phyloP scores from a whole-genome alignment of 2,888 invertebrate species.

The Encarsia formosa region DNA sequence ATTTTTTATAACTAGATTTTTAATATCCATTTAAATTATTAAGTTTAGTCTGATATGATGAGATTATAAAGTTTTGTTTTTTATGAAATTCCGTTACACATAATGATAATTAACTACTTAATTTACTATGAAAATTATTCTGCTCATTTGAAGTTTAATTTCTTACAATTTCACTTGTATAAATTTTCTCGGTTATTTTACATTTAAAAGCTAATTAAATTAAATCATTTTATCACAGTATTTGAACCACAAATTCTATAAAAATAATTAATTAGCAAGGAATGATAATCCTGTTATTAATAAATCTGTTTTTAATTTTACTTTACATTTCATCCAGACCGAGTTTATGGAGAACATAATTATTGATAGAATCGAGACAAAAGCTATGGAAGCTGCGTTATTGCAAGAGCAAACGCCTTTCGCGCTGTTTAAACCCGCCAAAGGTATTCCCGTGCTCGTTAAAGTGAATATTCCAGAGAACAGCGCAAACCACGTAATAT shows the following conservation, averaged over 20 bases:
- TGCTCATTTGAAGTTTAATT: too few species aligned
- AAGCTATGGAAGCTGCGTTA: conserved; percentile 65
- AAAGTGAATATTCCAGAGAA: conserved; percentile 55
- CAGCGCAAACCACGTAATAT: conserved; percentile 48
- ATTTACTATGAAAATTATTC: background rate
- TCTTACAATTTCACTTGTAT: too few species aligned
- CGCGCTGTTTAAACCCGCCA: conserved; percentile 64
- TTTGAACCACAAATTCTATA: background rate
- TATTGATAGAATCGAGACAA: conserved; percentile 69
- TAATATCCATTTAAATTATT: background rate
- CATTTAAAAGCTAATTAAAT: too few species aligned
- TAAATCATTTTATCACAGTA: too few species aligned
- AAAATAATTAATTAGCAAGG: background rate
- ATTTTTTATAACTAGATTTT: background rate
- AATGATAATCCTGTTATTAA: background rate
- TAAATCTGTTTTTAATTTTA: too few species aligned
- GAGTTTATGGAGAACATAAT: conserved; percentile 57
- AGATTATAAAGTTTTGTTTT: too few species aligned
- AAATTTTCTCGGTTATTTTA: too few species aligned
- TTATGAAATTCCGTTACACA: background rate
- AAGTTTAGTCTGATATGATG: too few species aligned
- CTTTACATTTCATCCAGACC: conserved; percentile 28
- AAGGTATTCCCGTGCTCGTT: conserved; percentile 65
- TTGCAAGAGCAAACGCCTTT: conserved; percentile 66
- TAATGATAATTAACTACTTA: background rate